A percentile compares a stretch with the other conserved stretches of the same genome.
These are phyloP conservation scores for Bujurquina vittata DNA, from an alignment of 2,113 vertebrate genomes.

Conservation along the genomic window DNA sequence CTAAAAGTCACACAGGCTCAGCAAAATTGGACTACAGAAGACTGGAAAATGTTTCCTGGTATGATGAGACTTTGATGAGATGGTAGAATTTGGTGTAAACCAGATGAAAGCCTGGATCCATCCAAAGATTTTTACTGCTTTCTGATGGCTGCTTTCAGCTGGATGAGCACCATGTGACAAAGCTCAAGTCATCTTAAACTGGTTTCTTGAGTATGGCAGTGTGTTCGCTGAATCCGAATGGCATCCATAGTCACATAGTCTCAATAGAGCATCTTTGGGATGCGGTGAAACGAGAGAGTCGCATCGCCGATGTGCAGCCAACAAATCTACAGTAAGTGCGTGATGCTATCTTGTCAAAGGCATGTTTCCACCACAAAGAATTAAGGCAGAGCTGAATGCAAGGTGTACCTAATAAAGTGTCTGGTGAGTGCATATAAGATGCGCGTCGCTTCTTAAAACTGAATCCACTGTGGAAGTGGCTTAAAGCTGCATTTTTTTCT, in stretches of 20 bases:
- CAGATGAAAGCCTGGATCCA: neutral
- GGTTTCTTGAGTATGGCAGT: neutral
- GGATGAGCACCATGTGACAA: neutral
- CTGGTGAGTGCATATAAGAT: neutral
- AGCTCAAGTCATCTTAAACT: neutral
- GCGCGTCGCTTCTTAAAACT: neutral
- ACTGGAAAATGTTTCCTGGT: too few species aligned
- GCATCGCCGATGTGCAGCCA: neutral
- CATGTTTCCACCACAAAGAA: neutral
- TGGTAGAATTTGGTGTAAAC: neutral
- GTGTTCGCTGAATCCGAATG: rapidly evolving
- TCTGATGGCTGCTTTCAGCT: too few species aligned
- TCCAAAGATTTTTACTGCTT: neutral
- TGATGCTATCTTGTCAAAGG: neutral
- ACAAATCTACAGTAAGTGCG: neutral
- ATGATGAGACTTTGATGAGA: too few species aligned
- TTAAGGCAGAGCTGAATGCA: neutral
- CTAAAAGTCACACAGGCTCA: too few species aligned
- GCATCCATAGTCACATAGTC: neutral
- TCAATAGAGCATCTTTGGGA: neutral
- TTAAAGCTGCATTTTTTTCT: neutral
- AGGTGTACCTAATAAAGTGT: neutral
- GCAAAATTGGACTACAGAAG: too few species aligned
- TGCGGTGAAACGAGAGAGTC: neutral
- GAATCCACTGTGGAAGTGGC: neutral